Percentiles rank a stretch among this genome's conserved stretches.
Evolutionary conservation across 2,797 vertebrate species (phyloP).

Genomic region (Microctenopoma stevenorrisi): DNA sequence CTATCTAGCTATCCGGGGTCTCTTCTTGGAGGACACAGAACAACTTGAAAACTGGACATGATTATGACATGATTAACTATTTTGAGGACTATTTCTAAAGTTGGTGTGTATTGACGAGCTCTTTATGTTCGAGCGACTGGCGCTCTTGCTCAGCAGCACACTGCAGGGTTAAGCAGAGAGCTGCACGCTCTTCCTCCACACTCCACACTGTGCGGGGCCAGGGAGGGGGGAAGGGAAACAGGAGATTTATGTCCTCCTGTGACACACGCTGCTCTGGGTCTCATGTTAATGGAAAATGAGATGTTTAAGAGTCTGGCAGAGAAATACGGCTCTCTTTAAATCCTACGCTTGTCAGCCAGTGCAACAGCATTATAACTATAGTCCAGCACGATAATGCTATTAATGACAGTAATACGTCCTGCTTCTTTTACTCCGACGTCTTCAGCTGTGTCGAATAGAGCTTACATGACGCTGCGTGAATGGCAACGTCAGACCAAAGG

Average conservation of each 20-base stretch:
- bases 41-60: slow-evolving; percentile 25
- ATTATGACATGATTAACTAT: slow-evolving; percentile 14
- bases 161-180: slow-evolving; percentile 58
- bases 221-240: slow-evolving; percentile 70
- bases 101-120: slow-evolving; percentile 1
- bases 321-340: slow-evolving; percentile 80
- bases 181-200: slow-evolving; percentile 69
- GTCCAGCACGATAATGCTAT: slow-evolving; percentile 69
- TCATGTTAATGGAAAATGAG: slow-evolving; percentile 84
- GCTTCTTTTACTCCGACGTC: slow-evolving; percentile 41
- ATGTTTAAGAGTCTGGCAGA: slow-evolving; percentile 81
- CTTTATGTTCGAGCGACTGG: slow-evolving; percentile 16
- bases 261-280: slow-evolving; percentile 80
- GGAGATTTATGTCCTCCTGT: slow-evolving; percentile 80
- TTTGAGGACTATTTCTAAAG: slow-evolving; percentile 11
- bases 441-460: slow-evolving; percentile 38
- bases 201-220: slow-evolving; percentile 60
- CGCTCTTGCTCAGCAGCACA: slow-evolving; percentile 42
- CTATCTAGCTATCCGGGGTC: slow-evolving; percentile 5
- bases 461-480: slow-evolving; percentile 44
- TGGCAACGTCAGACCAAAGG: slow-evolving; percentile 33
- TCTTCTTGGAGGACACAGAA: slow-evolving; percentile 20
- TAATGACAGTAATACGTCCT: slow-evolving; percentile 76
- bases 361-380: slow-evolving; percentile 76
- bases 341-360: slow-evolving; percentile 72